phyloP scores from a whole-genome alignment of 1,140 invertebrate species.

The Armadillidium nasatum region DNA sequence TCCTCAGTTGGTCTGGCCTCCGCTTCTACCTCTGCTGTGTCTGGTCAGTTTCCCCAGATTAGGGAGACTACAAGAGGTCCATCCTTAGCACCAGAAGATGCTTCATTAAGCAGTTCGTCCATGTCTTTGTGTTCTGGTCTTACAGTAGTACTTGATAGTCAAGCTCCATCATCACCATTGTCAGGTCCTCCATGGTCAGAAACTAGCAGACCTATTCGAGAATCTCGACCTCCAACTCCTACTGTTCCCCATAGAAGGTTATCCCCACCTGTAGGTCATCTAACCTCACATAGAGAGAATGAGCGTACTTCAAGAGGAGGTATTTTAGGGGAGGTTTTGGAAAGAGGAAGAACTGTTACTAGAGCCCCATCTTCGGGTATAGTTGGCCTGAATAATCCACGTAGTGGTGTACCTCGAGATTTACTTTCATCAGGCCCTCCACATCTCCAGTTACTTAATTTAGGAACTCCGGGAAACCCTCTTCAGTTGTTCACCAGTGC shows the following conservation, averaged over 20 bases:
- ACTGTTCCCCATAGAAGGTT: background rate
- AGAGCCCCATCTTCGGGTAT: background rate
- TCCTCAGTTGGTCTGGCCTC: constrained; percentile 50
- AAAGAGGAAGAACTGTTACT: background rate
- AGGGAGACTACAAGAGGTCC: constrained; percentile 10
- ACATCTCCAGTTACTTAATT: constrained; percentile 31
- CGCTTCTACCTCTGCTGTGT: background rate
- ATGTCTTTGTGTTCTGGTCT: constrained; percentile 59
- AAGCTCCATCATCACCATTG: background rate
- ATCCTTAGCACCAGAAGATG: constrained; percentile 37
- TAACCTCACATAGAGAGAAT: background rate
- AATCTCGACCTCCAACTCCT: background rate
- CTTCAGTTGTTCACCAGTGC: constrained; percentile 45
- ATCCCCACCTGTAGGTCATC: background rate
- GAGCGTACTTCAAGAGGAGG: background rate
- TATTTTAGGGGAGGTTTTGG: background rate
- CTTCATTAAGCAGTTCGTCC: constrained; percentile 55
- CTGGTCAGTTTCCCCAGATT: background rate
- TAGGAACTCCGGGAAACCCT: constrained; percentile 41
- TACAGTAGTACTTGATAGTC: constrained; percentile 52
- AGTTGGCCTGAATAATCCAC: background rate
- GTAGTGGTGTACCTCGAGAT: background rate
- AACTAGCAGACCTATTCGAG: background rate
- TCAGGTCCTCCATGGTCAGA: constrained; percentile 2
- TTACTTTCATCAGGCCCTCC: constrained; percentile 4